Evolutionary conservation across 2,113 vertebrate genomes (phyloP).

Genomic region (Emydocephalus ijimae): DNA sequence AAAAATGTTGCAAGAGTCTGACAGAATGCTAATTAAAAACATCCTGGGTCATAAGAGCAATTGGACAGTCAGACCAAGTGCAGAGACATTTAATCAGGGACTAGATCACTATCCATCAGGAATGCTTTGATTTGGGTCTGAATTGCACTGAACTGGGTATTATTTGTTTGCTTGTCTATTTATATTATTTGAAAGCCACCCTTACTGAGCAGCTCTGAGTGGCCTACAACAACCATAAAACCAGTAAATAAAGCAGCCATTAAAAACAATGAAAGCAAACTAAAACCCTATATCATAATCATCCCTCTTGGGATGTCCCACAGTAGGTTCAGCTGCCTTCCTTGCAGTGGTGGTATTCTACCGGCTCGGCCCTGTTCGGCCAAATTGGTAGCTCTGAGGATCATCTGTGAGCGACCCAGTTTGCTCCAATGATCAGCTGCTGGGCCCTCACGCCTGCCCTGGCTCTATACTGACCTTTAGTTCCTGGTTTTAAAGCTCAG

Average conservation of each 20-base stretch:
- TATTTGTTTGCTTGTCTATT: background rate
- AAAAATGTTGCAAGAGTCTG: background rate
- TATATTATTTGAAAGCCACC: background rate
- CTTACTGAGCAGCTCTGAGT: background rate
- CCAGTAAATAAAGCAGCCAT: background rate
- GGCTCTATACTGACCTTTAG: too few relatives aligned
- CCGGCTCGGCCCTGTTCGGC: fast-evolving
- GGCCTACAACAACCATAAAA: background rate
- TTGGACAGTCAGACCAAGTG: background rate
- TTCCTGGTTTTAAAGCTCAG: too few relatives aligned
- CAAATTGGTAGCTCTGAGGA: too few relatives aligned
- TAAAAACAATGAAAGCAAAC: background rate
- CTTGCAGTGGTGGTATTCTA: too few relatives aligned
- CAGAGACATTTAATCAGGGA: background rate
- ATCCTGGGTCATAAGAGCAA: background rate
- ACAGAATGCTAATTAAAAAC: background rate
- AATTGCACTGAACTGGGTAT: background rate
- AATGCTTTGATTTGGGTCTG: background rate
- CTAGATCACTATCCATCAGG: background rate
- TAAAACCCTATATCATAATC: background rate
- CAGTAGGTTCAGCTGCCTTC: background rate
- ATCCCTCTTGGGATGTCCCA: background rate
- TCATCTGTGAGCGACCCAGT: too few relatives aligned
- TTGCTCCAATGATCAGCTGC: too few relatives aligned
- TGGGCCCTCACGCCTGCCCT: too few relatives aligned